Conservation (phyloP, 2,888 invertebrate species). For the Zonitis immaculata region DNA sequence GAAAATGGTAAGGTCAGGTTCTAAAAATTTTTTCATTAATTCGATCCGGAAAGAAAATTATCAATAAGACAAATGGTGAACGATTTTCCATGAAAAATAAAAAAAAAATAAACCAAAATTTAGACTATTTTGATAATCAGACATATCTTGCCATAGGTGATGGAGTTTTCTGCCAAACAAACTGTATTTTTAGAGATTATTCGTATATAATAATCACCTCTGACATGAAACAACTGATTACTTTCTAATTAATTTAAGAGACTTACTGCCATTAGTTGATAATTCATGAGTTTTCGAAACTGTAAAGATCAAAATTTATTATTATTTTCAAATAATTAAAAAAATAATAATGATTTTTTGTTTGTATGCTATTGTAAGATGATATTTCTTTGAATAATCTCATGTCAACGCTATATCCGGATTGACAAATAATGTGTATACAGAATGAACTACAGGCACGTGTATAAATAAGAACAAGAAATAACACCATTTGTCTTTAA, state of each 20-base stretch:
- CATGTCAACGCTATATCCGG: conserved; percentile 2
- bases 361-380: neutral
- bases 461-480: conserved; percentile 4
- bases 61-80: neutral
- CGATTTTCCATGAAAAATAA: too few relatives aligned
- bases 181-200: too few relatives aligned
- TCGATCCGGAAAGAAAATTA: too few relatives aligned
- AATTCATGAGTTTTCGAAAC: conserved; percentile 40
- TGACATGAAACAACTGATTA: conserved; percentile 26
- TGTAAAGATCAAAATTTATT: conserved; percentile 38
- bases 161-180: too few relatives aligned
- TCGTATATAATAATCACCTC: conserved; percentile 3
- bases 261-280: conserved; percentile 40
- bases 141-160: neutral
- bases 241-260: conserved; percentile 31
- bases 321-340: conserved; percentile 4
- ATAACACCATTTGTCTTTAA: neutral
- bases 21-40: conserved; percentile 28
- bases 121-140: too few relatives aligned
- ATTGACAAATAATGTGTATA: conserved; percentile 12
- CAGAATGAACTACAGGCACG: conserved; percentile 12
- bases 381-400: conserved; percentile 1
- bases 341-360: neutral
- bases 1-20: conserved; percentile 44
- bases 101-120: too few relatives aligned